Evolutionary conservation across 2,797 vertebrate genomes (phyloP).

Genomic region (Rhinella marina): DNA sequence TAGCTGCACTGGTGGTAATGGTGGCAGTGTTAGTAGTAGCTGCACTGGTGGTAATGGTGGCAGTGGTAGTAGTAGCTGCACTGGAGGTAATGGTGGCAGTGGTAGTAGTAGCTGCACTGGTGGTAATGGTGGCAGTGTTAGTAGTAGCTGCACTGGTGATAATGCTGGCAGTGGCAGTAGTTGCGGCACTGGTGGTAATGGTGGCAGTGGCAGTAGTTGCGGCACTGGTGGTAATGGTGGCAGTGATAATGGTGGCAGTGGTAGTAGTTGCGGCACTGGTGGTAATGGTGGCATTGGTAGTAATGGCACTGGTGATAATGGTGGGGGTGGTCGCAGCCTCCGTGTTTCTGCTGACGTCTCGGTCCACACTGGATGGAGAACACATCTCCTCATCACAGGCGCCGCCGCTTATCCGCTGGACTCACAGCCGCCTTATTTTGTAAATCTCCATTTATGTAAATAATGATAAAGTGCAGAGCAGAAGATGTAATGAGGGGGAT

Average conservation of each 20-base stretch:
- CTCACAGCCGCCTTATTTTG: not conserved
- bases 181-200: not conserved
- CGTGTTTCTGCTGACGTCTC: not conserved
- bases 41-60: not conserved
- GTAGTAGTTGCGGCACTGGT: not conserved
- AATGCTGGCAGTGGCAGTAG: not conserved
- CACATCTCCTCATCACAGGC: not conserved
- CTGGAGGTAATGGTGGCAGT: too few relatives aligned
- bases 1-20: too few relatives aligned
- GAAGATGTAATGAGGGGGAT: constrained; percentile 15
- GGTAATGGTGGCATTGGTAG: too few relatives aligned
- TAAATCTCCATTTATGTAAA: not conserved
- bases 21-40: too few relatives aligned
- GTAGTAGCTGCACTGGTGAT: too few relatives aligned
- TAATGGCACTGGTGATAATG: too few relatives aligned
- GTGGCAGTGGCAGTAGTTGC: not conserved
- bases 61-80: not conserved
- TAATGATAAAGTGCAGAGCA: not conserved
- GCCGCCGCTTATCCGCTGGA: not conserved
- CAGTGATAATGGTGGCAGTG: not conserved
- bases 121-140: not conserved
- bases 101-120: too few relatives aligned
- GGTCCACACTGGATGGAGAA: too few relatives aligned
- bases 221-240: not conserved
- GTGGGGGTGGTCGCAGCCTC: not conserved